Evolutionary conservation across 2,113 vertebrate species (phyloP).

Genomic region (Phalacrocorax brasilianus): DNA sequence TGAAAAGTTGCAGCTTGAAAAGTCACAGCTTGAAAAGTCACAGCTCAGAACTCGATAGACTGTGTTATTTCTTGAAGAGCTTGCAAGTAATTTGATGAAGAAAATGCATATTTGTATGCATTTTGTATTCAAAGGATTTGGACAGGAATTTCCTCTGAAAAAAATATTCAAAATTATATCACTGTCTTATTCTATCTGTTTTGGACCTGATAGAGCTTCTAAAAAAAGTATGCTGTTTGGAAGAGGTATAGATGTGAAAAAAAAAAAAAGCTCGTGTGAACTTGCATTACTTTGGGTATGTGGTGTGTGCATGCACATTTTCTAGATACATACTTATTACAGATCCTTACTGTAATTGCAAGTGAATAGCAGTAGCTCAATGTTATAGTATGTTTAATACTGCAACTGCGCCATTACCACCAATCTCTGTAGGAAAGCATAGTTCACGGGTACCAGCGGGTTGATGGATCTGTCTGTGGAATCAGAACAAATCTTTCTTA

Average conservation of each 20-base stretch:
- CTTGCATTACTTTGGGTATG: not conserved
- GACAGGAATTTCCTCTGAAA: not conserved
- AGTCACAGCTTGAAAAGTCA: not conserved
- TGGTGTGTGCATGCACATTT: not conserved
- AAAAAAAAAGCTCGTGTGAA: not conserved
- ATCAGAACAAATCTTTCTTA: constrained; percentile 49
- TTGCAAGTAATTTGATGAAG: not conserved
- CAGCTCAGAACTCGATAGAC: not conserved
- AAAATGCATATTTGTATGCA: not conserved
- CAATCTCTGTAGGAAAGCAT: not conserved
- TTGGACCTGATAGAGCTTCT: not conserved
- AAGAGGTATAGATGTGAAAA: not conserved
- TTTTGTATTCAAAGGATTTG: not conserved
- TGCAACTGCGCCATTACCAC: not conserved
- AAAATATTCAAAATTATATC: not conserved
- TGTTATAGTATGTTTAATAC: not conserved
- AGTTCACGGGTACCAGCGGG: not conserved
- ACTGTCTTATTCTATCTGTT: not conserved
- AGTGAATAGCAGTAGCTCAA: not conserved
- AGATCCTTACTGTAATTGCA: not conserved
- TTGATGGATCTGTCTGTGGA: constrained; percentile 16
- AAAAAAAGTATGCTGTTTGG: not conserved
- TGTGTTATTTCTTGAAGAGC: not conserved
- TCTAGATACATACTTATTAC: not conserved
- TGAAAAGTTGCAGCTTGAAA: not conserved